These are phyloP conservation scores for Leptinotarsa defecta DNA, from an alignment of 1,140 invertebrate species.

Conservation along the genomic window DNA sequence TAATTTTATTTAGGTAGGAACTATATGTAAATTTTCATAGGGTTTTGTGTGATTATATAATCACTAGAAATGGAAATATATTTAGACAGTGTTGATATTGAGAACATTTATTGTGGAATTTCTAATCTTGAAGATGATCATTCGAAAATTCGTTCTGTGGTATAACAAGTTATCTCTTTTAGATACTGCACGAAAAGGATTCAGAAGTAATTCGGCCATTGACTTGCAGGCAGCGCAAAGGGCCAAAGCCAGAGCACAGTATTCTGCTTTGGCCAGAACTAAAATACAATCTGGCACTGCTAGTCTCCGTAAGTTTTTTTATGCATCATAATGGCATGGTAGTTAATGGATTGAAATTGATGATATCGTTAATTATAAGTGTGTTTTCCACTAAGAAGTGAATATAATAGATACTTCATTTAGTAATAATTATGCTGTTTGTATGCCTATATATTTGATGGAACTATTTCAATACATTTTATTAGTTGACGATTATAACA, in stretches of 20 bases:
- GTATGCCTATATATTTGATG: too few relatives aligned
- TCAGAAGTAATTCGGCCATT: slow-evolving; percentile 89
- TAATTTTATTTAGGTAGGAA: too few relatives aligned
- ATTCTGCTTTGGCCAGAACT: slow-evolving; percentile 75
- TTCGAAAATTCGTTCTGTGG: too few relatives aligned
- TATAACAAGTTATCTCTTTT: slow-evolving; percentile 6
- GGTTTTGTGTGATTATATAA: too few relatives aligned
- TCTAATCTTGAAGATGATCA: too few relatives aligned
- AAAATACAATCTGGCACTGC: slow-evolving; percentile 72
- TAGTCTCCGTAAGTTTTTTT: slow-evolving; percentile 67
- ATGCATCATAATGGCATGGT: neutral
- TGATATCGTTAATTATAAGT: neutral
- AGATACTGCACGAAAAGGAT: slow-evolving; percentile 54
- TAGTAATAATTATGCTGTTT: too few relatives aligned
- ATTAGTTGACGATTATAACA: neutral
- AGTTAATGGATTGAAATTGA: neutral
- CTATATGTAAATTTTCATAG: too few relatives aligned
- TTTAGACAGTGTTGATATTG: too few relatives aligned
- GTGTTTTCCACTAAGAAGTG: too few relatives aligned
- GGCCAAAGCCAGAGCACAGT: slow-evolving; percentile 79
- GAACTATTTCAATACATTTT: neutral
- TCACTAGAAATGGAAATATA: too few relatives aligned
- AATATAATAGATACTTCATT: too few relatives aligned
- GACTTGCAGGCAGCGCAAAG: slow-evolving; percentile 87
- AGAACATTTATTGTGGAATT: too few relatives aligned